Base-by-base conservation (phyloP, 2,113 vertebrate genomes). In the Myrmophylax atrothorax region DNA sequence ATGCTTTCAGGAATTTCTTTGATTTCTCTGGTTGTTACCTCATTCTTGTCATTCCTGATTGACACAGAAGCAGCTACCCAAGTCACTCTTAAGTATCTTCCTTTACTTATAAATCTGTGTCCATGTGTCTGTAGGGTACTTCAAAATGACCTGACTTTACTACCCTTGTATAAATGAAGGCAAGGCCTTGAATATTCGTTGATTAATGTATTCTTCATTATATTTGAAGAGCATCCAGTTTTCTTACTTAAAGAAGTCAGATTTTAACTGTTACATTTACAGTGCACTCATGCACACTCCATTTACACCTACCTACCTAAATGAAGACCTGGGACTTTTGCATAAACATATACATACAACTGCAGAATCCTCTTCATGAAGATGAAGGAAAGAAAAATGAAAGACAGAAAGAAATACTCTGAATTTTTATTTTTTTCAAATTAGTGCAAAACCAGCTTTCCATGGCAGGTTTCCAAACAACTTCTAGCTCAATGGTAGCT, bases 1-100 rank as follows among this genome's bases (percentile, higher is more conserved):
- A 94, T 78, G 94, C 88, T 92, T 97, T 97, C 88, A 97, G 88
- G 96, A 97, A 97, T 98, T 97, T 94, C 90, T 97, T 96, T 95
- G 92, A 97, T 88, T 97, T 96, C 49, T 84, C 62, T 79, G 47
- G 62, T 82, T 87, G 75, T 88, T 95, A 89, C 76, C 50, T 96
- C 90, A 84, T n/a, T 92, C 52, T 76, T 94, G 67, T 81, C 83
- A 88, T 75, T 88, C 91, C 38, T 56, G 80, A 92, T 22, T 52
- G 78, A 85, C 88, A 94, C 24, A 67, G 26, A 81, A 95, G 89
- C 24, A 68, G 37, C 59, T 80, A 90, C 24, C 7, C 49, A 35
- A 83, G 29, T 49, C 9, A 35, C 44, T 86, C 24, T 25, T 52
- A 78, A 60, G 31, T 74, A 63, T 81, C 46, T 85, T 81, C 89